Base-by-base conservation (phyloP, 2,113 vertebrate genomes). In the Solea senegalensis region DNA sequence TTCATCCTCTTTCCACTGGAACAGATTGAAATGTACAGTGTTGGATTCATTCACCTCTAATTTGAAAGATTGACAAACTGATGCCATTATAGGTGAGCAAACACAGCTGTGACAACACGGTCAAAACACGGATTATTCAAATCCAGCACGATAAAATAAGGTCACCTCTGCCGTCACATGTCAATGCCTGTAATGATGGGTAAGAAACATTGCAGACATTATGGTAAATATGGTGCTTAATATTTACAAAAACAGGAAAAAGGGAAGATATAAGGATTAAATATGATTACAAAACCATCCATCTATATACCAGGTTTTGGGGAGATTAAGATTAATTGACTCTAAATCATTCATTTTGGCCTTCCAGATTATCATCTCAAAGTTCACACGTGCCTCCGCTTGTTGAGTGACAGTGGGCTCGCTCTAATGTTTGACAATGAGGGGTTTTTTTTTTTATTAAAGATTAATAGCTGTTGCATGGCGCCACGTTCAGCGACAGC, bases 21-120 rank as follows among this genome's bases (percentile, higher is more conserved):
- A 45, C 50, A 56, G 9, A 50, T 82, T 65, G 28, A 21, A 16
- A 62, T 54, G 13, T 11, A 46, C 41, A 13, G 28, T 28, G 58
- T 52, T 51, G 26, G 11, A 59, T 62, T 40, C 58, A 69, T 66
- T 55, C 9, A 68, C 80, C 52, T 62, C 39, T 69, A 50, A 68
- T 79, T 67, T 62, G 28, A 84, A 16, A 82, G 57, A 55, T 6
- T 15, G 21, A 69, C 54, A 80, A 57, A 70, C 50, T 55, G 67
- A 76, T 69, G 9, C 9, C 70, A 68, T 69, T 52, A 59, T 27
- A 69, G 59, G 41, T 61, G 41, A 65, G 72, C 54, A 89, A 83
- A 84, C 83, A 80, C 83, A 80, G 82, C 83, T 82, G 71, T 53
- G 65, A 61, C 60, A 69, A 82, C 72, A 59, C 43, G 50, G 41